These are phyloP conservation scores for Phycodurus eques DNA, from an alignment of 2,113 vertebrate species.

Conservation along the genomic window DNA sequence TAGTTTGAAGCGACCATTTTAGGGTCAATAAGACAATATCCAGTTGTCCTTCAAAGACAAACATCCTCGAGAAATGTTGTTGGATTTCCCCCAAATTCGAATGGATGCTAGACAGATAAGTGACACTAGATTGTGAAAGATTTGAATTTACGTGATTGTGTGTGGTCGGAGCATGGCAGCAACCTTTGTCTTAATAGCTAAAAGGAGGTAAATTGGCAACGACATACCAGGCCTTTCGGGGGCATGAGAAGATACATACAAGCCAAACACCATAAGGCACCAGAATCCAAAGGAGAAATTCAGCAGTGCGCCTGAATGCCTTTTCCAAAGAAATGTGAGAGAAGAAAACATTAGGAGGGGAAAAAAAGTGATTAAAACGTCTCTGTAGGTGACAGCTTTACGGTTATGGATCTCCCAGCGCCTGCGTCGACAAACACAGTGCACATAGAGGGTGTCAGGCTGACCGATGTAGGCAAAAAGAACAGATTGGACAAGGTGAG, in stretches of 20 bases:
- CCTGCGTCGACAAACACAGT: constrained; percentile 52
- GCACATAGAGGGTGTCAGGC: constrained; percentile 28
- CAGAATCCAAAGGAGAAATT: neutral
- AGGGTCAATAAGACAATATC: neutral
- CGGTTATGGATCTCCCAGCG: constrained; percentile 47
- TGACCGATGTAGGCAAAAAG: constrained; percentile 23
- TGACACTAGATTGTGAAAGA: neutral
- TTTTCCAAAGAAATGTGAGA: constrained; percentile 26
- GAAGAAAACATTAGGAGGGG: constrained; percentile 23
- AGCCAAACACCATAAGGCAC: neutral
- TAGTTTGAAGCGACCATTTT: neutral
- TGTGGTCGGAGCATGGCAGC: neutral
- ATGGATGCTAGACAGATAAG: neutral
- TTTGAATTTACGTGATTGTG: neutral
- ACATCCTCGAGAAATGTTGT: neutral
- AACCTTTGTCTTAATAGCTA: constrained; percentile 7
- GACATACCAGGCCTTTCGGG: neutral
- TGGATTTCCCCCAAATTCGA: neutral
- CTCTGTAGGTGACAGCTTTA: constrained; percentile 50
- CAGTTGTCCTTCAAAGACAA: neutral
- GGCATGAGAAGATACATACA: neutral
- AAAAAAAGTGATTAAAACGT: constrained; percentile 34
- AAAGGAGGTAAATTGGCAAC: constrained; percentile 4
- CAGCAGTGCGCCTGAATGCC: constrained; percentile 7
- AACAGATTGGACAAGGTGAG: constrained; percentile 48